A percentile compares a stretch with the other conserved stretches of the same genome.
phyloP scores from a whole-genome alignment of 2,113 vertebrate species.

The Clarias magur region DNA sequence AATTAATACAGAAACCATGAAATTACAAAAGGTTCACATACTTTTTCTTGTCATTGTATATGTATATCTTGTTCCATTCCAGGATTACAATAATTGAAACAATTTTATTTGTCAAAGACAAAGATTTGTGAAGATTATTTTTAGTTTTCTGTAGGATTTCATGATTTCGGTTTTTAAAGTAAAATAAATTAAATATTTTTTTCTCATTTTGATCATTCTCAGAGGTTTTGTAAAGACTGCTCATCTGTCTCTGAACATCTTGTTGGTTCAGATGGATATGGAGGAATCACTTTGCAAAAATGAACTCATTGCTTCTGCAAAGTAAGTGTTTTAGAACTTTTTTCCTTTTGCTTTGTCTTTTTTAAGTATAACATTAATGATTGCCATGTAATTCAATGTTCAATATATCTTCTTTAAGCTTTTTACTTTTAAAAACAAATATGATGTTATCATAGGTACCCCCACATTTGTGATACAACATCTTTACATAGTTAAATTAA shows the following conservation, averaged over 20 bases:
- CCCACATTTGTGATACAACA: background rate
- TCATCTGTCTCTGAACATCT: conserved; percentile 52
- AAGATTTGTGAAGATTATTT: background rate
- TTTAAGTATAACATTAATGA: background rate
- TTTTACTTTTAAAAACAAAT: background rate
- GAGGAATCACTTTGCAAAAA: conserved; percentile 70
- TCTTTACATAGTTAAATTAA: background rate
- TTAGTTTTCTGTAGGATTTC: background rate
- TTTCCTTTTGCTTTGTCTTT: background rate
- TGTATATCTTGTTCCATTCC: background rate
- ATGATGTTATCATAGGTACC: background rate
- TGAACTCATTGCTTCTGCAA: conserved; percentile 76
- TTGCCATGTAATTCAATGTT: background rate
- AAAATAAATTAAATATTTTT: background rate
- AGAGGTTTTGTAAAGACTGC: conserved; percentile 63
- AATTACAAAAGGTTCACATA: no score
- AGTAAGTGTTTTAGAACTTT: conserved; percentile 57
- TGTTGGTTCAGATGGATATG: conserved; percentile 73
- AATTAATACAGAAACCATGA: no score
- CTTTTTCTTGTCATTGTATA: background rate
- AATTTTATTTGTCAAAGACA: background rate
- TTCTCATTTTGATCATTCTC: background rate
- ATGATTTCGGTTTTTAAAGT: background rate
- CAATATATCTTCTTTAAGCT: background rate
- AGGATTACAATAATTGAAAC: background rate